A percentile compares a stretch with the other conserved stretches of the same genome.
Conservation (phyloP, 2,113 vertebrate genomes). For the Mustela lutreola region DNA sequence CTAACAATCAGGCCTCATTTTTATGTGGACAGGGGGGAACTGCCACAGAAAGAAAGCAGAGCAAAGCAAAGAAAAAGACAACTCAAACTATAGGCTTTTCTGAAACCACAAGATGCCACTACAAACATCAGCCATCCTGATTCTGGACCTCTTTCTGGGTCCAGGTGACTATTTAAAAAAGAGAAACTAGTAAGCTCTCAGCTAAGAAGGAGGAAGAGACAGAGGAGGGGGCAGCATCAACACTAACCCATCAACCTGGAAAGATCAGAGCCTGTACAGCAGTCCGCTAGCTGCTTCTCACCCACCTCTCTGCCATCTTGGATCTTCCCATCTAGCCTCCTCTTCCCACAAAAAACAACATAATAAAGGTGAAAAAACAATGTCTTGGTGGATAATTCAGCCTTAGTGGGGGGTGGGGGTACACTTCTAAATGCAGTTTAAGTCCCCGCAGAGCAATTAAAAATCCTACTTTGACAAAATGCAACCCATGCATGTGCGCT, state of each 20-base stretch:
- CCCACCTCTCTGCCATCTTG: not conserved
- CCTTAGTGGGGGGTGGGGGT: slow-evolving; percentile 13
- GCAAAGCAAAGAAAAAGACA: slow-evolving; percentile 36
- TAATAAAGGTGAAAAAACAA: not conserved
- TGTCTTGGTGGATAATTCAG: slow-evolving; percentile 30
- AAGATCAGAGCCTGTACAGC: slow-evolving; percentile 49
- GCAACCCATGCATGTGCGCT: fast-evolving
- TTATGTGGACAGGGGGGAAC: not conserved
- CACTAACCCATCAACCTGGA: slow-evolving; percentile 73
- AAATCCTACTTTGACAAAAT: not conserved
- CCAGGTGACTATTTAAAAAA: slow-evolving; percentile 76
- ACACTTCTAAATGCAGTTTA: slow-evolving; percentile 62
- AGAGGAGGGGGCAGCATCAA: not conserved
- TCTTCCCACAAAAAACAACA: not conserved
- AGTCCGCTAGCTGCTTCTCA: not conserved
- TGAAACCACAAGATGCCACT: slow-evolving; percentile 62
- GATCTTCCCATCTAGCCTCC: not conserved
- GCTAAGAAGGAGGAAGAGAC: slow-evolving; percentile 20
- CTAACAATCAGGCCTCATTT: slow-evolving; percentile 66
- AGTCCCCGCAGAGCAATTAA: slow-evolving; percentile 40
- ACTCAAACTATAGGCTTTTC: slow-evolving; percentile 70
- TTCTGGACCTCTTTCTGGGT: slow-evolving; percentile 68
- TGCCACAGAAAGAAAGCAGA: not conserved
- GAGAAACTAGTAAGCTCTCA: slow-evolving; percentile 62
- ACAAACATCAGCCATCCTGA: slow-evolving; percentile 75